Percentiles rank a stretch among this genome's conserved stretches.
phyloP scores from a whole-genome alignment of 2,113 vertebrate species.

The Chloebia gouldiae region DNA sequence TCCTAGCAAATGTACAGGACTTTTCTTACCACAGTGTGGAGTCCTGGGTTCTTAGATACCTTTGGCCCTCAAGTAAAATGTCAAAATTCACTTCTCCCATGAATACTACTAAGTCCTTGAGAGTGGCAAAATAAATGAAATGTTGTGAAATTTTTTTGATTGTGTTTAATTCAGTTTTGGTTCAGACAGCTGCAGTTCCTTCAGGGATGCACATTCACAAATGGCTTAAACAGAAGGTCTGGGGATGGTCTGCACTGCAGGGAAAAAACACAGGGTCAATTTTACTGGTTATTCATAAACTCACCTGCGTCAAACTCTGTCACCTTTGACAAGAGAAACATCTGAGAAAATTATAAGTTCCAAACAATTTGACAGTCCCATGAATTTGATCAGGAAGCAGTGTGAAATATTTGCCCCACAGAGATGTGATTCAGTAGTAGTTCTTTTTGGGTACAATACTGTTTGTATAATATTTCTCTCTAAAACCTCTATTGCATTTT shows the following conservation, averaged over 20 bases:
- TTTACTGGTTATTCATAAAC: neutral
- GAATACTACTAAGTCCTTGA: neutral
- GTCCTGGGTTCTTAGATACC: neutral
- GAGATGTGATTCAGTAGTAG: neutral
- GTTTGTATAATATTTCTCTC: neutral
- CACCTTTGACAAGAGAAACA: neutral
- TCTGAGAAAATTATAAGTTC: neutral
- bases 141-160: neutral
- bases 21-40: neutral
- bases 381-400: neutral
- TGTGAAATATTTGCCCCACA: neutral
- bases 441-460: neutral
- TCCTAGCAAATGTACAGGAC: neutral
- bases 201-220: neutral
- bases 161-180: neutral
- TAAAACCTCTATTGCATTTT: neutral
- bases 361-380: fast-evolving
- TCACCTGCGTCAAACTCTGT: neutral
- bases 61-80: neutral
- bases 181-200: neutral
- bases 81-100: neutral
- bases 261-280: neutral
- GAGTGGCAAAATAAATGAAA: neutral
- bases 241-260: neutral
- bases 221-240: neutral